These are phyloP conservation scores for Tachypleus tridentatus DNA, from an alignment of 1,140 invertebrate genomes.

Conservation along the genomic window DNA sequence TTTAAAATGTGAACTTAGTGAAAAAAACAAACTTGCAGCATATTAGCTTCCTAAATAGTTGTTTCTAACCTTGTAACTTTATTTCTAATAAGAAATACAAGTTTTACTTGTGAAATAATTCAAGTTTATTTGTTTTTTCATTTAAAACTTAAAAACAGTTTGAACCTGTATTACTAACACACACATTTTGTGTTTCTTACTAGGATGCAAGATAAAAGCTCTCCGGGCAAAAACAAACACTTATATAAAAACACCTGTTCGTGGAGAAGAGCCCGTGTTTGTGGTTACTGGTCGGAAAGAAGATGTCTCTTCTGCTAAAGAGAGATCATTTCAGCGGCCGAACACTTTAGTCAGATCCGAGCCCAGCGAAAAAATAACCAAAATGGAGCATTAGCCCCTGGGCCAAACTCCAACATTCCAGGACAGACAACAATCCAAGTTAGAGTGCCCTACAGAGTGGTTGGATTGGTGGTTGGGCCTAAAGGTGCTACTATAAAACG, in stretches of 20 bases:
- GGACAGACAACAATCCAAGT: constrained; percentile 96
- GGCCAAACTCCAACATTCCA: constrained; percentile 38
- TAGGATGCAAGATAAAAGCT: constrained; percentile 99
- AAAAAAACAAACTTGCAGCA: too few species aligned
- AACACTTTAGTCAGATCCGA: constrained; percentile 97
- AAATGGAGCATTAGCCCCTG: constrained; percentile 32
- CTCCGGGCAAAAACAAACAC: constrained; percentile 98
- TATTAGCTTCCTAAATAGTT: too few species aligned
- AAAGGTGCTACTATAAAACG: constrained; percentile 99
- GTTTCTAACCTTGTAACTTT: too few species aligned
- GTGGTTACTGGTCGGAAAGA: constrained; percentile 98
- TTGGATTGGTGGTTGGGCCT: constrained; percentile 94
- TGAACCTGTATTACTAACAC: too few species aligned
- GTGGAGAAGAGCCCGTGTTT: constrained; percentile 97
- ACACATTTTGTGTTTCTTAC: constrained; percentile 36
- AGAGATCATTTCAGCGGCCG: constrained; percentile 95
- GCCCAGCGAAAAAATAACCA: constrained; percentile 76
- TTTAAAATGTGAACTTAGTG: too few species aligned
- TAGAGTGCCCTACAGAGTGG: constrained; percentile 93
- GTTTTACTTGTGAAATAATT: too few species aligned
- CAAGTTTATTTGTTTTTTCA: too few species aligned
- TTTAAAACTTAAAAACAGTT: too few species aligned
- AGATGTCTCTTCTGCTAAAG: constrained; percentile 92
- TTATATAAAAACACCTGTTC: constrained; percentile 98
- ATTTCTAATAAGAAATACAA: too few species aligned